Evolutionary conservation across 1,140 invertebrate genomes (phyloP).

Genomic region (Drosophila pectinifera): DNA sequence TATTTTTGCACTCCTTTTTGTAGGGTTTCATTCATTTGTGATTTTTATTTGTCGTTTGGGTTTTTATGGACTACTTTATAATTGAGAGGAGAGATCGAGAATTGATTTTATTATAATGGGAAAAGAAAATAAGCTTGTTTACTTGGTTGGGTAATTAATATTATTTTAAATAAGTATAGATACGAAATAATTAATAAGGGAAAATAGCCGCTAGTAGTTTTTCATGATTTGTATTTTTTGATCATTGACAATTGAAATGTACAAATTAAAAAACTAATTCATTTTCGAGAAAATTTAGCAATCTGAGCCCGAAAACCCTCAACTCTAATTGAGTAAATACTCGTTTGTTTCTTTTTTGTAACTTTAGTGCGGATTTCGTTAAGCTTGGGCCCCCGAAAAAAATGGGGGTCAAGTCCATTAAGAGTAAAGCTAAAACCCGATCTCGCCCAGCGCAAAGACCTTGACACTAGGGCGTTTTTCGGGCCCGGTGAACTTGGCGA

Average conservation of each 20-base stretch:
- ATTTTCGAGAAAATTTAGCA: slow-evolving; percentile 6
- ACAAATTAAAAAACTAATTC: neutral
- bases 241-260: too few species aligned
- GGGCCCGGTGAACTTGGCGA: slow-evolving; percentile 32
- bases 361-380: slow-evolving; percentile 36
- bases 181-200: too few species aligned
- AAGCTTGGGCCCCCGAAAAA: slow-evolving; percentile 21
- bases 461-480: slow-evolving; percentile 66
- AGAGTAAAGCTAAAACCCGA: slow-evolving; percentile 30
- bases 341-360: slow-evolving; percentile 9
- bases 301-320: slow-evolving; percentile 11
- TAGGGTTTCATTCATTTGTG: slow-evolving; percentile 21
- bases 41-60: slow-evolving; percentile 29
- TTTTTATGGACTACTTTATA: slow-evolving; percentile 34
- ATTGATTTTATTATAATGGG: slow-evolving; percentile 2
- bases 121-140: neutral
- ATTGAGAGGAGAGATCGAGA: neutral
- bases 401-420: slow-evolving; percentile 65
- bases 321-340: slow-evolving; percentile 28
- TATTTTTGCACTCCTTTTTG: slow-evolving; percentile 37
- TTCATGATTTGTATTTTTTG: too few species aligned
- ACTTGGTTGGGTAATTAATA: too few species aligned
- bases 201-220: too few species aligned
- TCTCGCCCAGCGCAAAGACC: slow-evolving; percentile 36
- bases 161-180: neutral